Conservation (phyloP, 23 tunicate species). For the Styela plicata region DNA sequence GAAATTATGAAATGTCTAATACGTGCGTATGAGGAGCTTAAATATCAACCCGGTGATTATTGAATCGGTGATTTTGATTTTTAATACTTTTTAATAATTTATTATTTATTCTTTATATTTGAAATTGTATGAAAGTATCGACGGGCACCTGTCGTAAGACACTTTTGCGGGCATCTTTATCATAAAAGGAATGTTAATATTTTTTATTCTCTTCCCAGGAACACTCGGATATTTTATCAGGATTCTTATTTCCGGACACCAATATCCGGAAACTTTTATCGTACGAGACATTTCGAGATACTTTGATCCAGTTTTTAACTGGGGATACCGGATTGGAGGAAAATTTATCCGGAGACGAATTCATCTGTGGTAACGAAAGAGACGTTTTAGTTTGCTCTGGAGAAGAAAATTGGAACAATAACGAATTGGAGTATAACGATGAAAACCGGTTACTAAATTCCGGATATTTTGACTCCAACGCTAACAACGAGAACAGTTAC, state of each 20-base stretch:
- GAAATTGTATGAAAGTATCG: too few species aligned
- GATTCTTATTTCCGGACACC: slow-evolving; percentile 21
- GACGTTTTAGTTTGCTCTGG: not conserved
- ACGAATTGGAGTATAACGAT: not conserved
- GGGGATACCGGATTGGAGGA: not conserved
- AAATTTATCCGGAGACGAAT: not conserved
- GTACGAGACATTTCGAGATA: slow-evolving; percentile 18
- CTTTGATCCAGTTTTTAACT: not conserved
- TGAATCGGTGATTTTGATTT: too few species aligned
- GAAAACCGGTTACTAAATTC: not conserved
- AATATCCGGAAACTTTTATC: slow-evolving; percentile 8
- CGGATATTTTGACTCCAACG: not conserved
- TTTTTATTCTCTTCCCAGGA: not conserved
- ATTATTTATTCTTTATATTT: too few species aligned
- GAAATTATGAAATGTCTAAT: too few species aligned
- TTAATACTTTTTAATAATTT: too few species aligned
- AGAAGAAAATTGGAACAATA: slow-evolving; percentile 14
- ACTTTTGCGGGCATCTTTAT: too few species aligned
- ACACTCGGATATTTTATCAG: not conserved
- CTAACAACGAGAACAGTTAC: not conserved
- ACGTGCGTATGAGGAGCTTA: too few species aligned
- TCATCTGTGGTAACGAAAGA: not conserved
- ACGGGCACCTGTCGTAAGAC: too few species aligned
- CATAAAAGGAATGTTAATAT: too few species aligned
- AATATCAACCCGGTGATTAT: too few species aligned